Evolutionary conservation across 2,888 invertebrate species (phyloP).

Genomic region (Thera obeliscata): DNA sequence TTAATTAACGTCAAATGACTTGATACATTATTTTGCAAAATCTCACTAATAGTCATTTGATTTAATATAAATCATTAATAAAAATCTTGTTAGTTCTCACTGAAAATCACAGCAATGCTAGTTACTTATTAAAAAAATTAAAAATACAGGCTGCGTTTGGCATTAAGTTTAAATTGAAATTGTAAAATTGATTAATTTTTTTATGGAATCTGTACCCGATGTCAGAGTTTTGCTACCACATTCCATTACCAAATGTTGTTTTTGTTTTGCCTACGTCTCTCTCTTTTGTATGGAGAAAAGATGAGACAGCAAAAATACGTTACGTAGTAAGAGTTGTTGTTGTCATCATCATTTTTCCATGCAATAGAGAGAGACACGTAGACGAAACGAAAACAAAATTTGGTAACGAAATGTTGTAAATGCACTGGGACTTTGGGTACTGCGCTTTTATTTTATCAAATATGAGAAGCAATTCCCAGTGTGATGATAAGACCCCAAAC

Average conservation of each 20-base stretch:
- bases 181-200: not conserved
- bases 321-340: no score
- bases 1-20: not conserved
- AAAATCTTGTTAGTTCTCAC: conserved; percentile 21
- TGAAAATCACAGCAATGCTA: conserved; percentile 30
- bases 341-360: no score
- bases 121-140: conserved; percentile 10
- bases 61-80: conserved; percentile 21
- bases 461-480: not conserved
- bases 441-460: not conserved
- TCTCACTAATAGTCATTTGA: conserved; percentile 24
- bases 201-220: no score
- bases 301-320: no score
- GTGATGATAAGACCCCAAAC: conserved; percentile 11
- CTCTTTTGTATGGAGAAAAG: no score
- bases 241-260: no score
- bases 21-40: conserved; percentile 19
- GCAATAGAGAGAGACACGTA: no score
- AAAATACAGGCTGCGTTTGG: conserved; percentile 15
- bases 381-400: no score
- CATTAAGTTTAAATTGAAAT: not conserved
- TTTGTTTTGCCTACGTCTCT: no score
- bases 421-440: no score
- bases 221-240: no score
- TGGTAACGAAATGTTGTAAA: no score